Percentiles rank a stretch among this genome's conserved stretches.
phyloP scores from a whole-genome alignment of 2,113 vertebrate species.

The Picathartes gymnocephalus region DNA sequence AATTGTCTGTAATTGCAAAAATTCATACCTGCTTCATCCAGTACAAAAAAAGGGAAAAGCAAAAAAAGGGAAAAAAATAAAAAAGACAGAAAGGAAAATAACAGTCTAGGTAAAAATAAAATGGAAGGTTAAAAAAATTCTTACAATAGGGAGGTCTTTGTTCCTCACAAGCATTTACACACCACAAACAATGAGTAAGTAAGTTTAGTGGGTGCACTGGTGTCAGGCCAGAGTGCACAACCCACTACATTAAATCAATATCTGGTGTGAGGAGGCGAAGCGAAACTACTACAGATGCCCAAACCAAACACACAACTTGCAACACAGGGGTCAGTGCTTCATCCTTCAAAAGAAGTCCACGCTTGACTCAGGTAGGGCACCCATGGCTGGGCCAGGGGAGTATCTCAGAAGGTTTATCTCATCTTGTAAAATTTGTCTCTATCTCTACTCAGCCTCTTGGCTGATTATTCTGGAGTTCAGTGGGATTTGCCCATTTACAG shows the following conservation, averaged over 20 bases:
- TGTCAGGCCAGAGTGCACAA: too few species aligned
- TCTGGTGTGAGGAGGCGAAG: too few species aligned
- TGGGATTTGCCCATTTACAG: not conserved
- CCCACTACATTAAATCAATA: too few species aligned
- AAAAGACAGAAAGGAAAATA: not conserved
- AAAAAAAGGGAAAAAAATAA: rapidly evolving
- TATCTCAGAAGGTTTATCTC: not conserved
- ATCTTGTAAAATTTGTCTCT: not conserved
- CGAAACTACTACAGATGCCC: too few species aligned
- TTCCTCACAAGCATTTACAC: not conserved
- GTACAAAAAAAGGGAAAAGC: not conserved
- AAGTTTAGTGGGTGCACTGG: too few species aligned
- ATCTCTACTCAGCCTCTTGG: not conserved
- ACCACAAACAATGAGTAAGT: too few species aligned
- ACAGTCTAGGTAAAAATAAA: not conserved
- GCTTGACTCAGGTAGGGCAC: not conserved
- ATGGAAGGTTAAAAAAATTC: not conserved
- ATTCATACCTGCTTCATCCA: not conserved
- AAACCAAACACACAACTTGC: not conserved
- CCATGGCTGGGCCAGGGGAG: not conserved
- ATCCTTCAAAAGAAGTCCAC: not conserved
- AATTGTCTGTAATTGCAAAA: not conserved
- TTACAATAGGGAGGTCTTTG: not conserved
- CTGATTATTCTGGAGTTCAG: not conserved
- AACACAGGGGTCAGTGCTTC: not conserved